Evolutionary conservation across 2,888 invertebrate species (phyloP).

Genomic region (Synergus japonicus): DNA sequence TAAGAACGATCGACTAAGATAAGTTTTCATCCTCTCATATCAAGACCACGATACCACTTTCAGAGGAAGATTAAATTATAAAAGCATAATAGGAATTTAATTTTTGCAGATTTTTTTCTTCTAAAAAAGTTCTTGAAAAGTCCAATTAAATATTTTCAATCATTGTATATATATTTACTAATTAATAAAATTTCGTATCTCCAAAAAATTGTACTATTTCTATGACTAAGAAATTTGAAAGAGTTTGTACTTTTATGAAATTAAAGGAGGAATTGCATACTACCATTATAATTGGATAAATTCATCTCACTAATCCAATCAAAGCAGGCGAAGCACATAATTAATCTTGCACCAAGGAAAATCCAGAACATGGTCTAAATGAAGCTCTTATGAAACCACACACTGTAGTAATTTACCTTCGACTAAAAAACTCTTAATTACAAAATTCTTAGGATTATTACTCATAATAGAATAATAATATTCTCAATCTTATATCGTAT

Average conservation of each 20-base stretch:
- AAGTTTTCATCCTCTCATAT: not conserved
- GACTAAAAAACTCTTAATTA: not conserved
- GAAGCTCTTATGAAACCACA: not conserved
- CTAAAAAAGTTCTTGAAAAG: not conserved
- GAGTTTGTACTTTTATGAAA: not conserved
- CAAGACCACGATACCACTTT: not conserved
- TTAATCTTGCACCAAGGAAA: conserved; percentile 33
- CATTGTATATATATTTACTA: not conserved
- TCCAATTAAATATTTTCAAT: not conserved
- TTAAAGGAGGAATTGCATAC: not conserved
- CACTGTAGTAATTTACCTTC: not conserved
- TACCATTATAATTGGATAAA: conserved; percentile 24
- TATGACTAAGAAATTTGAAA: not conserved
- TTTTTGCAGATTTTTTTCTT: not conserved
- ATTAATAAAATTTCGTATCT: not conserved
- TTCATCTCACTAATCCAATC: conserved; percentile 44
- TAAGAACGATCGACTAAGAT: not conserved
- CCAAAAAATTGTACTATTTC: not conserved
- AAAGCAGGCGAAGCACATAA: conserved; percentile 50
- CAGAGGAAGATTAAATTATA: not conserved
- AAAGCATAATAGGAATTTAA: not conserved
- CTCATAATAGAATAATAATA: no score
- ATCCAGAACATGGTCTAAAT: not conserved
- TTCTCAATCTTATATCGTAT: no score
- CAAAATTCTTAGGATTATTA: not conserved